Evolutionary conservation across 2,113 vertebrate species (phyloP), one percentile per base, ranked within the genome.

Genomic region (Bolborhynchus lineola): DNA sequence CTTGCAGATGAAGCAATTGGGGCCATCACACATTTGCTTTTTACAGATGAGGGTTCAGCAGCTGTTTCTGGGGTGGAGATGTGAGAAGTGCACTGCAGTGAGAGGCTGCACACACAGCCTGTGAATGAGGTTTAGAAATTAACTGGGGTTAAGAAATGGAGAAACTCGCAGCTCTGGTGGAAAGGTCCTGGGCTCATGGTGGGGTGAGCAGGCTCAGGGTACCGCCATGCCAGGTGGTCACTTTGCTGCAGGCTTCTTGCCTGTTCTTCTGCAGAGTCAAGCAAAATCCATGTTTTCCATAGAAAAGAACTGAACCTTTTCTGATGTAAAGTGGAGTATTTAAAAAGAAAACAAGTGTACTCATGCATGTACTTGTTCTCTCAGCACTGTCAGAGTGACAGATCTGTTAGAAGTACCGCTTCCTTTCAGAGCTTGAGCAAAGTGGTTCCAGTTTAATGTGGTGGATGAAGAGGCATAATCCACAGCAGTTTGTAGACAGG

Each of bases 81-180:
- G 21, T 0, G 2, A 59, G 52, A 72, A 82, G 24, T 16, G 24
- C 63, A 1, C 41, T 19, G 46, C 29, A 46, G 53, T 5, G 46
- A 63, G 49, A 55, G 6, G 17, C 84, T 80, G 39, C 10, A 46
- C n/a, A 8, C 21, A 4, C 6, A 42, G 33, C 71, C 15, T 68
- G 68, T 28, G 15, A 21, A 12, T 20, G 21, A 71, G 13, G 24
- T 49, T 88, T 53, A 31, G 44, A 81, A 62, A 42, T 29, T 6
- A 29, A 10, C 7, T 12, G 26, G 16, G 3, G 5, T 50, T 69
- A 29, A 74, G 65, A 44, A 60, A 69, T 10, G 31, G 37, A 1
- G 0, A 33, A 20, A 8, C 18, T 10, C 24, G 9, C 37, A 57
- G 81, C 41, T 84, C 53, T 65, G 0, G 1, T 65, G 0, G 1